These are phyloP conservation scores for Chamaea fasciata DNA, from an alignment of 2,113 vertebrate genomes.

Conservation along the genomic window DNA sequence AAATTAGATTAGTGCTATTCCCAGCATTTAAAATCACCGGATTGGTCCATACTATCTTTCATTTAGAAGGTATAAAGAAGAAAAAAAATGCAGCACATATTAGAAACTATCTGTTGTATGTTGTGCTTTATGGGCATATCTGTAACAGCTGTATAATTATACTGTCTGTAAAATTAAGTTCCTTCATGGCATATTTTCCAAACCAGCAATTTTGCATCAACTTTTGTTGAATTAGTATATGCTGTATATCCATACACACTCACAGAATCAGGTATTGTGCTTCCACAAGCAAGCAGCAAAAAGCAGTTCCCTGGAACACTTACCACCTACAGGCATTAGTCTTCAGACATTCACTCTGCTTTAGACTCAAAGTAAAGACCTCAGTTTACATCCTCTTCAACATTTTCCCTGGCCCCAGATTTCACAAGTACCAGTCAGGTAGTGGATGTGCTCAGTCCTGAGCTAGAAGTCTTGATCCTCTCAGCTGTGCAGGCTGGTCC, in stretches of 20 bases:
- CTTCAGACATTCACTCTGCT: neutral
- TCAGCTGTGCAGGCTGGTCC: rapidly evolving
- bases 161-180: neutral
- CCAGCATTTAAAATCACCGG: neutral
- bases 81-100: neutral
- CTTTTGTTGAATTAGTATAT: neutral
- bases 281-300: neutral
- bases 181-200: neutral
- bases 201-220: neutral
- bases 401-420: neutral
- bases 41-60: neutral
- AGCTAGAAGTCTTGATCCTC: neutral
- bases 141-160: neutral
- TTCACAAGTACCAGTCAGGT: neutral
- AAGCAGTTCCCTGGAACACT: neutral
- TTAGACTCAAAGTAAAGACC: neutral
- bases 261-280: neutral
- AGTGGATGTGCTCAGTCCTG: neutral
- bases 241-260: neutral
- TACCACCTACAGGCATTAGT: neutral
- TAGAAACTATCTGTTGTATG: neutral
- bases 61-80: neutral
- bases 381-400: neutral
- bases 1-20: neutral
- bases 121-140: neutral